phyloP scores from a whole-genome alignment of 53 echinoderm and acorn worm species.

The Holothuria scabra region DNA sequence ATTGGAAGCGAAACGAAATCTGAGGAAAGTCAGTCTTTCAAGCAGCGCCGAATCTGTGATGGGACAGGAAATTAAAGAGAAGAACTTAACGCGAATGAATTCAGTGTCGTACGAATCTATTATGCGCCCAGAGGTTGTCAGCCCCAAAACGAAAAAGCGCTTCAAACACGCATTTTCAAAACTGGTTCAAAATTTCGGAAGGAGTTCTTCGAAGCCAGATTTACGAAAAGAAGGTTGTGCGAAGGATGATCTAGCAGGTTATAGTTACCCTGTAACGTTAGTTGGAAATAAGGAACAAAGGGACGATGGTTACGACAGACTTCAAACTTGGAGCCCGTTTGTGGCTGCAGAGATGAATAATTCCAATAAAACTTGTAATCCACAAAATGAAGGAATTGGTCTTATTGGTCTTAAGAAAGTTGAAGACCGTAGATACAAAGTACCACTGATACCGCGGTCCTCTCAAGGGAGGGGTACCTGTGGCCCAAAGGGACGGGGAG shows the following conservation, averaged over 20 bases:
- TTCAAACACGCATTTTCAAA: slow-evolving; percentile 16
- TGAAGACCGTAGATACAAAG: no score
- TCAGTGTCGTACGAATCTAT: neutral
- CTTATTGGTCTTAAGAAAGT: no score
- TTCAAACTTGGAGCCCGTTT: slow-evolving; percentile 3
- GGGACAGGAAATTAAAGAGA: neutral
- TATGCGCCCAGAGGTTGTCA: neutral
- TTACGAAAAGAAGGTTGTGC: neutral
- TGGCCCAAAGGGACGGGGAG: no score
- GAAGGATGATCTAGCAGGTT: no score
- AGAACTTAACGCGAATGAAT: neutral
- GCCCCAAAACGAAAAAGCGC: neutral
- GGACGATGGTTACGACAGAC: neutral
- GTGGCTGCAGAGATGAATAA: neutral
- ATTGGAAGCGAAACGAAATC: neutral
- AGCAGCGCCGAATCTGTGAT: slow-evolving; percentile 20
- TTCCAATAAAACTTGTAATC: neutral
- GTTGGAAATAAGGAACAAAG: neutral
- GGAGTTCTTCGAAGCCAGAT: neutral
- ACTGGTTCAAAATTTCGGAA: neutral
- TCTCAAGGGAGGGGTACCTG: no score
- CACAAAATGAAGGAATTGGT: no score
- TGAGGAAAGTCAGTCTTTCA: slow-evolving; percentile 20
- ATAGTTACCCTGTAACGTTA: neutral
- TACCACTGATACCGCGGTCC: no score